A percentile compares a stretch with the other conserved stretches of the same genome.
phyloP scores from a whole-genome alignment of 1,140 invertebrate species.

The Helicoverpa armigera region DNA sequence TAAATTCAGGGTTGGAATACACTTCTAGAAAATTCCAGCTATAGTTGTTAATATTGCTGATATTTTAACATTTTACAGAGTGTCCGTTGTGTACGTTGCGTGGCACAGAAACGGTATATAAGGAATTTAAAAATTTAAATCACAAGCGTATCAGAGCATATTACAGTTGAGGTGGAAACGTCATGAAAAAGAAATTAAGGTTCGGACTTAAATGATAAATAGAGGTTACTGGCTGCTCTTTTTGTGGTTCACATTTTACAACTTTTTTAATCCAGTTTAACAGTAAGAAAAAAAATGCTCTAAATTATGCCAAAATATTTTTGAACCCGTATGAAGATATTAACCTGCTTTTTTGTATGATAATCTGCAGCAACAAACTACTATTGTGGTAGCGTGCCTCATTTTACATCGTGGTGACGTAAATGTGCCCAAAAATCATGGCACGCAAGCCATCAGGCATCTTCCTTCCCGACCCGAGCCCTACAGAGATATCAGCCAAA shows the following conservation, averaged over 20 bases:
- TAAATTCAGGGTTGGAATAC: constrained; percentile 4
- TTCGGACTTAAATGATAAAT: neutral
- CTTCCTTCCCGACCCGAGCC: constrained; percentile 23
- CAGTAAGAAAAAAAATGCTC: neutral
- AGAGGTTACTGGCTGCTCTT: neutral
- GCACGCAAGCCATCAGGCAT: neutral
- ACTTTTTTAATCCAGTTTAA: neutral
- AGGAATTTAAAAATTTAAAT: constrained; percentile 9
- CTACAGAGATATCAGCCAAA: constrained; percentile 5
- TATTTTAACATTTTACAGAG: neutral
- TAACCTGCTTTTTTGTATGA: no score
- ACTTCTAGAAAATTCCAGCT: neutral
- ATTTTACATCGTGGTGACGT: neutral
- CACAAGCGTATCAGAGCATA: neutral
- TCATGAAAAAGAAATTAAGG: constrained; percentile 3
- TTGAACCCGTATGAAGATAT: no score
- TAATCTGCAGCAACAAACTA: no score
- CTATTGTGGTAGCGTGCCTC: neutral
- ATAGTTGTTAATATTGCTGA: neutral
- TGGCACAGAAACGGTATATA: neutral
- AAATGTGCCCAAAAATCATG: neutral
- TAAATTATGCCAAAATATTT: no score
- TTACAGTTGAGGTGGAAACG: neutral
- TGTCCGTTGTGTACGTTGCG: neutral
- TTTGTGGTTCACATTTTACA: no score